phyloP scores from a whole-genome alignment of 2,888 invertebrate species.

The Tachina fera region DNA sequence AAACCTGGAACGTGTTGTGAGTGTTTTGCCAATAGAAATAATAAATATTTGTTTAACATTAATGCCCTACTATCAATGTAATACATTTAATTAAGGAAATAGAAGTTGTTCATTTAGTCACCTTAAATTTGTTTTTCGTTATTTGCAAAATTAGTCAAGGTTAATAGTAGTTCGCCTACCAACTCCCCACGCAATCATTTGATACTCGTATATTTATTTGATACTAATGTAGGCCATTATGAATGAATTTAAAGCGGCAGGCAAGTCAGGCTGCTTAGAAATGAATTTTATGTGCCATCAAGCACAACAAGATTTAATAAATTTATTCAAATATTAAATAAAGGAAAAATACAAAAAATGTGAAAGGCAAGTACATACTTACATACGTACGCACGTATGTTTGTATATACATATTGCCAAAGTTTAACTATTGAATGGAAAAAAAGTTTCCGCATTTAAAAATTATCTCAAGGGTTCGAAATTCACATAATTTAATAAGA shows the following conservation, averaged over 20 bases:
- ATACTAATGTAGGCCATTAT: not conserved
- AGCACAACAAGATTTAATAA: not conserved
- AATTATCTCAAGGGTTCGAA: too few species aligned
- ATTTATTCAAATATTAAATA: not conserved
- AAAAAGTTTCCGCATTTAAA: too few species aligned
- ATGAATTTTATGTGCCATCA: not conserved
- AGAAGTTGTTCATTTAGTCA: not conserved
- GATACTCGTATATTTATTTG: not conserved
- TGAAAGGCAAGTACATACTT: too few species aligned
- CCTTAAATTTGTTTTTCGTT: not conserved
- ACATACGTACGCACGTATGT: too few species aligned
- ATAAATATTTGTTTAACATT: not conserved
- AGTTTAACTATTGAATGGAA: too few species aligned
- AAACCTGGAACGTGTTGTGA: conserved; percentile 25
- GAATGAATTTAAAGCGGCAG: not conserved
- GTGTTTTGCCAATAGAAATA: conserved; percentile 19
- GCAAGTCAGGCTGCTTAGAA: not conserved
- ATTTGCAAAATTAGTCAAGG: conserved; percentile 40
- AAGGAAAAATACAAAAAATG: not conserved
- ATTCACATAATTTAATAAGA: too few species aligned
- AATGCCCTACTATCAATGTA: not conserved
- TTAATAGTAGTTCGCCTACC: conserved; percentile 3
- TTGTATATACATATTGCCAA: too few species aligned
- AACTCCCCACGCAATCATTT: not conserved
- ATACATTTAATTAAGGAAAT: conserved; percentile 21